A percentile compares a stretch with the other conserved stretches of the same genome.
Evolutionary conservation across 1,140 invertebrate genomes (phyloP).

Genomic region (Dendroctonus ponderosae): DNA sequence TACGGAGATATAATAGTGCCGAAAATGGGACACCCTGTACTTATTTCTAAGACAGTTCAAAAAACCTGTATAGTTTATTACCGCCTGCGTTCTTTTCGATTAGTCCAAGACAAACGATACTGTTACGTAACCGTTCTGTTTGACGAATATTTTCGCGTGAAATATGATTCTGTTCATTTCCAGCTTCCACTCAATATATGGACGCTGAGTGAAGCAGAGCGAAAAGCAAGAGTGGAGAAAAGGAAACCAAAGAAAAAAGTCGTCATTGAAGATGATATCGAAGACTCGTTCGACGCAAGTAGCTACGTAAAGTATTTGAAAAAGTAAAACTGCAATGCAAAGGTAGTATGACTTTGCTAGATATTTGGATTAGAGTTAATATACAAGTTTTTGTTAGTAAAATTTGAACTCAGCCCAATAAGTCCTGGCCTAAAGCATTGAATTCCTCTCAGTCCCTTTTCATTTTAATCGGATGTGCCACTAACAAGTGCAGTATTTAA

Average conservation of each 20-base stretch:
- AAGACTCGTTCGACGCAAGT: conserved; percentile 74
- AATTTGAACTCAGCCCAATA: not conserved
- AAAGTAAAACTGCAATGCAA: conserved; percentile 51
- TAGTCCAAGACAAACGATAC: not conserved
- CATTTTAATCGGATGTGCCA: too few species aligned
- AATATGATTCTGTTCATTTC: conserved; percentile 39
- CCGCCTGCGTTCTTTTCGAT: too few species aligned
- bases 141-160: not conserved
- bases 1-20: too few species aligned
- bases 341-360: not conserved
- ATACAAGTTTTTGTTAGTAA: not conserved
- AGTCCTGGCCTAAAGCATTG: not conserved
- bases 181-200: conserved; percentile 77
- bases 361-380: not conserved
- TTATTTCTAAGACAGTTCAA: not conserved
- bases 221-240: conserved; percentile 61
- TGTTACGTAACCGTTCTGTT: not conserved
- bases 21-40: too few species aligned
- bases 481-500: too few species aligned
- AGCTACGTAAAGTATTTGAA: conserved; percentile 76
- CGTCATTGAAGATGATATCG: conserved; percentile 69
- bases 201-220: conserved; percentile 67
- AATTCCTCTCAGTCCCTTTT: not conserved
- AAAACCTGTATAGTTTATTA: too few species aligned
- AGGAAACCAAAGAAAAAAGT: conserved; percentile 75